Evolutionary conservation across 2,888 invertebrate genomes (phyloP), one percentile per base, ranked within the genome.

Genomic region (Eulithis testata): DNA sequence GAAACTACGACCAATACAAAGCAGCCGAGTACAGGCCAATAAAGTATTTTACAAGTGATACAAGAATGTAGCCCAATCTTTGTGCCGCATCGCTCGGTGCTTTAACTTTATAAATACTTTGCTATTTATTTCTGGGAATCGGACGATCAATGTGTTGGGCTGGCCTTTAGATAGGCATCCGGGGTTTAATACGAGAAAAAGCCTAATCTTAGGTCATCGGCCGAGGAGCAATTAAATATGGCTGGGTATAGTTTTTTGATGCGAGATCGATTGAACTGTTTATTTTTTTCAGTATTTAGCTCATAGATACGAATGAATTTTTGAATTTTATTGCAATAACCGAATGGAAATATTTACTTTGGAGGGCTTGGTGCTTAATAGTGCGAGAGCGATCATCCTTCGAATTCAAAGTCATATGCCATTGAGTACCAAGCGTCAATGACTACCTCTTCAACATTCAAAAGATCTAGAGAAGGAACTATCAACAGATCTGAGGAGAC

Each of bases 21-120:
- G 43, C 61, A 71, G 51, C 74, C 72, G 70, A 84, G 81, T 85
- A 76, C 73, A 82, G 66, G 78, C 85, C 92, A 91, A 92, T 91
- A 92, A 92, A 91, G 90, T 90, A 92, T 91, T 90, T 89, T 90
- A 90, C 91, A 91, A 91, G 91, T 92, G 91, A 91, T 92, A 92
- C 90, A 87, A 90, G 90, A 89, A 87, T 84, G 85, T 84, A 80
- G 77, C 75, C 80, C 86, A 90, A 92, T 92, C 92, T 82, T 71
- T 74, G 81, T 75, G 83, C 85, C 85, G 82, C 86, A 91, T 91
- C 91, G 85, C 80, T 78, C 79, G 81, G 82, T 83, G 87, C 88
- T 83, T 86, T 88, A 87, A 87, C 90, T 89, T 92, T 91, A 91
- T 91, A 91, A 91, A 92, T 91, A 91, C 89, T 87, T 82, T 76